Evolutionary conservation across 2,113 vertebrate genomes (phyloP).

Genomic region (Labeo catla): DNA sequence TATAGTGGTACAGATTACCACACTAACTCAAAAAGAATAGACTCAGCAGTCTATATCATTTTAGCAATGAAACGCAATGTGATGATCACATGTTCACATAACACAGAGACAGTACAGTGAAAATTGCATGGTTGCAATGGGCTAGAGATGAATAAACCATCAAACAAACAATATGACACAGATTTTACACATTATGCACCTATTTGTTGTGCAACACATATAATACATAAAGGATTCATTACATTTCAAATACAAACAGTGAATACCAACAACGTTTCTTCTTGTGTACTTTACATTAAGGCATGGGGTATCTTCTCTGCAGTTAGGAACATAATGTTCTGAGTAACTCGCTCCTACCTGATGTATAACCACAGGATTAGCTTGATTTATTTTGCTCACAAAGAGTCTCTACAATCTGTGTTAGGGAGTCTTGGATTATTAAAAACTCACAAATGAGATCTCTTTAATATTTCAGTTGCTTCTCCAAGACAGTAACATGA

Average conservation of each 20-base stretch:
- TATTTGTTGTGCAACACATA: constrained; percentile 61
- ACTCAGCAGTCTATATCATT: constrained; percentile 46
- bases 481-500: neutral
- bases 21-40: constrained; percentile 61
- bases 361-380: neutral
- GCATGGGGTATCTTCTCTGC: constrained; percentile 69
- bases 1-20: constrained; percentile 64
- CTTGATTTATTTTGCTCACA: neutral
- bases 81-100: constrained; percentile 32
- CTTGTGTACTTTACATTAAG: constrained; percentile 78
- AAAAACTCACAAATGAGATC: neutral
- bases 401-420: neutral
- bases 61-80: constrained; percentile 34
- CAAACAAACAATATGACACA: neutral
- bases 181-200: constrained; percentile 45
- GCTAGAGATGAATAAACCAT: neutral
- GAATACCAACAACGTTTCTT: constrained; percentile 66
- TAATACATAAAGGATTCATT: constrained; percentile 54
- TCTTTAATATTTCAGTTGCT: neutral
- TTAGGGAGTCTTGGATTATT: neutral
- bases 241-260: constrained; percentile 64
- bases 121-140: neutral
- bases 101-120: neutral
- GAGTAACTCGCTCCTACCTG: constrained; percentile 20
- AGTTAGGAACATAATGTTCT: constrained; percentile 21